Percentiles rank a stretch among this genome's conserved stretches.
Conservation (phyloP, 92 coral and sea anemone species). For the Metridium senile region DNA sequence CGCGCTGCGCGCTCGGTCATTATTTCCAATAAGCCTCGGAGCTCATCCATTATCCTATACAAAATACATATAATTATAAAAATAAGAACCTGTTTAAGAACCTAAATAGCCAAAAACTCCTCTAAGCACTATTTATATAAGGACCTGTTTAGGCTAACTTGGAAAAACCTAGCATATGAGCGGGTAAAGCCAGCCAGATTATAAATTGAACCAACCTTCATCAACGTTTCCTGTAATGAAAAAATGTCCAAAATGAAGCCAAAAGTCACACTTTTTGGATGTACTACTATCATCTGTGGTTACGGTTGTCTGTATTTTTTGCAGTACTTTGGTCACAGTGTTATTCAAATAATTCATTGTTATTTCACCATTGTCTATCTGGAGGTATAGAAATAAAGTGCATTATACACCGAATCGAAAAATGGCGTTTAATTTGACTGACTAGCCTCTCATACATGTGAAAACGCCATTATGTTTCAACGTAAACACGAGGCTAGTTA, state of each 20-base stretch:
- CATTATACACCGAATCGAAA: not conserved
- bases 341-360: not conserved
- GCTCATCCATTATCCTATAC: too few species aligned
- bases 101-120: too few species aligned
- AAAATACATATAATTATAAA: too few species aligned
- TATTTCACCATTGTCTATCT: not conserved
- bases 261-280: conserved; percentile 7
- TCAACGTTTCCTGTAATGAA: conserved; percentile 23
- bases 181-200: not conserved
- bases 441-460: too few species aligned
- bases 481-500: too few species aligned
- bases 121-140: too few species aligned
- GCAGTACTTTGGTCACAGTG: not conserved
- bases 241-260: conserved; percentile 31
- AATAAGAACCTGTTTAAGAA: too few species aligned
- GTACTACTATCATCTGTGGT: not conserved
- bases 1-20: too few species aligned
- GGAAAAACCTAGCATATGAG: not conserved
- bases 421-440: not conserved
- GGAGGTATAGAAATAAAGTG: not conserved
- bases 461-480: too few species aligned
- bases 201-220: conserved; percentile 5
- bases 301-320: conserved; percentile 4
- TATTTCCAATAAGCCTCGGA: too few species aligned
- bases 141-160: not conserved